phyloP scores from a whole-genome alignment of 2,888 invertebrate species.

The Drosophila cognata region DNA sequence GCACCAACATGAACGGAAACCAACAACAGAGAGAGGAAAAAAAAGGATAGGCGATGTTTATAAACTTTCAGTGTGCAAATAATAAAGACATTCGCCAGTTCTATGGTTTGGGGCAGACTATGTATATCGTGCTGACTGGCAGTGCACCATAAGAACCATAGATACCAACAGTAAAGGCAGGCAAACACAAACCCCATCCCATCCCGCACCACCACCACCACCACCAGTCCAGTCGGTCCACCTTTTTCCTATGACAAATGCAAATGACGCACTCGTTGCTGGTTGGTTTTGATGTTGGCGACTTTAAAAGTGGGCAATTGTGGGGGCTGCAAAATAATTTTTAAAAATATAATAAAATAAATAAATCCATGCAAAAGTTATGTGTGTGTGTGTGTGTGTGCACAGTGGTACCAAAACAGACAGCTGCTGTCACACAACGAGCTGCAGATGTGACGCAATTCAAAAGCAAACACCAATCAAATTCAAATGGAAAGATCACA shows the following conservation, averaged over 20 bases:
- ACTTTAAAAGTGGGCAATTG: constrained; percentile 52
- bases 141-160: constrained; percentile 31
- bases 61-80: constrained; percentile 69
- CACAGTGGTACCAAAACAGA: constrained; percentile 36
- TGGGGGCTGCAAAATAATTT: constrained; percentile 8
- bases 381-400: not conserved
- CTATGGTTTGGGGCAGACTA: constrained; percentile 21
- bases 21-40: constrained; percentile 4
- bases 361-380: constrained; percentile 29
- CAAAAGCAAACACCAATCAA: constrained; percentile 12
- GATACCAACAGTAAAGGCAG: constrained; percentile 6
- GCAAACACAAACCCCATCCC: constrained; percentile 1
- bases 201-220: not conserved
- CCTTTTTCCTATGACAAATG: constrained; percentile 69
- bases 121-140: constrained; percentile 35
- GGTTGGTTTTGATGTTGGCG: constrained; percentile 43
- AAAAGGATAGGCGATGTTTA: constrained; percentile 64
- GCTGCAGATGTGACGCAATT: constrained; percentile 5
- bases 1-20: constrained; percentile 13
- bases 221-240: constrained; percentile 33
- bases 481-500: constrained; percentile 12
- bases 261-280: constrained; percentile 67
- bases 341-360: constrained; percentile 19
- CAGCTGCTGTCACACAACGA: not conserved
- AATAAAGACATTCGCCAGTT: constrained; percentile 65